Evolutionary conservation across 92 coral and sea anemone species (phyloP).

Genomic region (Plumapathes pennacea): DNA sequence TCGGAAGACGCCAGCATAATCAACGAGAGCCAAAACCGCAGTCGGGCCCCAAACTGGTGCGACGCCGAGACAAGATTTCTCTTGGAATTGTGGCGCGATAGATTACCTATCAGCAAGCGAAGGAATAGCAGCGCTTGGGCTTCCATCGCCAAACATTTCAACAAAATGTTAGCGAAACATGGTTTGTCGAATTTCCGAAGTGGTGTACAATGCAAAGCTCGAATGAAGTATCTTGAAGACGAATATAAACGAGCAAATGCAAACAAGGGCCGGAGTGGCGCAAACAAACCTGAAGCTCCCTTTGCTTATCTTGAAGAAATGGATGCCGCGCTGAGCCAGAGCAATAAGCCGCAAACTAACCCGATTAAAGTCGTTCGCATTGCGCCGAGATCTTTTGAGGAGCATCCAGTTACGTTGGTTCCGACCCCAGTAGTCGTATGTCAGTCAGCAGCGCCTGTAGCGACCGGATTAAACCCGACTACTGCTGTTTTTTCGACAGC

Average conservation of each 20-base stretch:
- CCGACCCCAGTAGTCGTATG: too few species aligned
- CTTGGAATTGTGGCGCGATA: constrained; percentile 35
- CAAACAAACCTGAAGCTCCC: constrained; percentile 30
- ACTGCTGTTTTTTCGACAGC: too few species aligned
- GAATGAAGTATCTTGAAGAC: constrained; percentile 46
- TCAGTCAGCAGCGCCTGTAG: too few species aligned
- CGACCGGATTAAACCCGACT: too few species aligned
- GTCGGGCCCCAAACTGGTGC: constrained; percentile 40
- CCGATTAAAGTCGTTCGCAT: too few species aligned
- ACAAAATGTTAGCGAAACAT: constrained; percentile 26
- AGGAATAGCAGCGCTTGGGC: constrained; percentile 48
- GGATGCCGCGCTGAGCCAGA: constrained; percentile 2
- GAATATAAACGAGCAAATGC: constrained; percentile 50
- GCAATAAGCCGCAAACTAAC: too few species aligned
- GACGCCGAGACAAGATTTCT: constrained; percentile 41
- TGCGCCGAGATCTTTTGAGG: too few species aligned
- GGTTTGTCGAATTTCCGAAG: constrained; percentile 44
- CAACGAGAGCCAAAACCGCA: too few species aligned
- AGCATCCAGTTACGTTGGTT: too few species aligned
- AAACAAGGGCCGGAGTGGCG: constrained; percentile 37
- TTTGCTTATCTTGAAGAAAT: constrained; percentile 50
- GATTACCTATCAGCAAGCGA: constrained; percentile 38
- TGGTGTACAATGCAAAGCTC: constrained; percentile 52
- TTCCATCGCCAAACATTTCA: constrained; percentile 43
- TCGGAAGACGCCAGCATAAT: too few species aligned